Conservation (phyloP, 1,140 invertebrate species). For the Procambarus clarkii region DNA sequence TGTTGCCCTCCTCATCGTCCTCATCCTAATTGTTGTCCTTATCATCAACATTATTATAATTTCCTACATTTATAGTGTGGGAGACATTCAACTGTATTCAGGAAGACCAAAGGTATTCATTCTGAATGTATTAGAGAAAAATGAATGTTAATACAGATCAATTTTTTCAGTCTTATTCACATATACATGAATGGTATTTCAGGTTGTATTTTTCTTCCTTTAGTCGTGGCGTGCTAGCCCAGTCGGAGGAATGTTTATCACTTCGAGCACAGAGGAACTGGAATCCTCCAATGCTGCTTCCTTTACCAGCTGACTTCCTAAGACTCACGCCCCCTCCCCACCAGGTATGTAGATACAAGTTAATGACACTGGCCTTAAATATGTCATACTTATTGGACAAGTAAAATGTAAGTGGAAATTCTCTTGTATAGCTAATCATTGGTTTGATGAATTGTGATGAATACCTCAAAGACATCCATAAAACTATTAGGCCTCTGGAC, state of each 20-base stretch:
- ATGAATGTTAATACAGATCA: too few relatives aligned
- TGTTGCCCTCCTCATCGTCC: too few relatives aligned
- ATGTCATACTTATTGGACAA: not conserved
- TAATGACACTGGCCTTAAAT: not conserved
- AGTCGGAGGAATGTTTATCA: constrained; percentile 71
- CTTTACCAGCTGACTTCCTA: constrained; percentile 88
- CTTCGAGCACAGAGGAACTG: constrained; percentile 80
- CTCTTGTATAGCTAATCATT: too few relatives aligned
- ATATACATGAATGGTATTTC: not conserved
- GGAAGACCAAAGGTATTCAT: too few relatives aligned
- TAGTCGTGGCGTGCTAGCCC: constrained; percentile 45
- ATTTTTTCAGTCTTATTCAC: not conserved
- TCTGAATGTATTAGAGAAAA: too few relatives aligned
- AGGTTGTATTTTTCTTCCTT: not conserved
- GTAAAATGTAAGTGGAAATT: not conserved
- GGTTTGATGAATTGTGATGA: too few relatives aligned
- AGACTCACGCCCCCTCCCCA: constrained; percentile 77
- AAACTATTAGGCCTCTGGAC: too few relatives aligned
- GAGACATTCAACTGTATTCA: too few relatives aligned
- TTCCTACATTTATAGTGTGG: too few relatives aligned
- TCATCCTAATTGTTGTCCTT: too few relatives aligned
- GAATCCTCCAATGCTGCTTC: constrained; percentile 89
- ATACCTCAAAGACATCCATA: too few relatives aligned
- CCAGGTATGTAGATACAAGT: constrained; percentile 49
- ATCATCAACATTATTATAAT: too few relatives aligned